Evolutionary conservation across 2,888 invertebrate species (phyloP), one percentile per base, ranked within the genome.

Genomic region (Isoperla grammatica): DNA sequence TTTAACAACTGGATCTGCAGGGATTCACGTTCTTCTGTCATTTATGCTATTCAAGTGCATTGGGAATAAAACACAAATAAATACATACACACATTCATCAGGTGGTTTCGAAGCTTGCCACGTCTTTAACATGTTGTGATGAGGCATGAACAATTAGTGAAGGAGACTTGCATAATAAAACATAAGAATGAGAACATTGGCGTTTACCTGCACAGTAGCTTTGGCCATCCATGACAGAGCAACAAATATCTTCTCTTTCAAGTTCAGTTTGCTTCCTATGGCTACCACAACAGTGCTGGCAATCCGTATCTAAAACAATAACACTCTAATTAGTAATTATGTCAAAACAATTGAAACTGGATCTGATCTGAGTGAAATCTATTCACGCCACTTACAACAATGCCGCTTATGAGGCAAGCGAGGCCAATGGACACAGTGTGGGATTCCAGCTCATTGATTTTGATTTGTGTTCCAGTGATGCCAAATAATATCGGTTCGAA

Each of bases 401-500:
- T 80, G 17, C 85, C 87, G 0, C 79, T 73, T 0, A 86, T 74
- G 35, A 95, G 78, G 66, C 86, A 85, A 0, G 85, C 84, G 4
- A 86, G 74, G 0, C 88, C 89, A 1, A 87, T 76, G 61, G 86
- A 80, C 50, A 92, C 85, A 43, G 86, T 79, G 62, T 80, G 78
- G 0, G 83, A 78, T 57, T 88, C 85, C 63, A 93, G 74, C 56
- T 92, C 84, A 66, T 78, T 71, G 57, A 95, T 82, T 69, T 88
- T 88, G 57, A 97, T 83, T 75, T 94, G 91, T 11, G 94, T 86
- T 1, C 96, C 97, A 20, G 97, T 97, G 22, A 97, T 80, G 1
- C 90, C 88, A 73, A 98, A 98, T 13, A 98, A 79, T 71, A 96
- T 87, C 0, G 96, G 96, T 74, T 97, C 95, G 73, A 95, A 93